A percentile compares a stretch with the other conserved stretches of the same genome.
Conservation (phyloP, 2,888 invertebrate species). For the Dendrolimus pini region DNA sequence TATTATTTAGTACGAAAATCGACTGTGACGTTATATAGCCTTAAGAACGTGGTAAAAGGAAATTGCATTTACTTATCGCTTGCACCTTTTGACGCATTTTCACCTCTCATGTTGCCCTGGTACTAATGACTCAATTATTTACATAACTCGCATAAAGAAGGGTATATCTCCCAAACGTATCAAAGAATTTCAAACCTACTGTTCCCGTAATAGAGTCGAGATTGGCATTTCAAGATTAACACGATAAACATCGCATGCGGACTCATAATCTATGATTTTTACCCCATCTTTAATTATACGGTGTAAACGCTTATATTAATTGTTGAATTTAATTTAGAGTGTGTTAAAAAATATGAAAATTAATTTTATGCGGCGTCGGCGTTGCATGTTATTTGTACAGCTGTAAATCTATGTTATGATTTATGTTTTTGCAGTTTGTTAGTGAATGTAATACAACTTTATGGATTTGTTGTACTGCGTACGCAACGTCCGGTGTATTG, state of each 20-base stretch:
- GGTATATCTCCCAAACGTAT: conserved; percentile 3
- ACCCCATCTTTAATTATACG: conserved; percentile 39
- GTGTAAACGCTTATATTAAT: conserved; percentile 44
- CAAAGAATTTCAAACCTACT: conserved; percentile 9
- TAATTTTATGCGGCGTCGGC: conserved; percentile 12
- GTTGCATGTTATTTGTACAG: conserved; percentile 8
- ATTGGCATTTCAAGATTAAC: conserved; percentile 3
- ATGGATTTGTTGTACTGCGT: background rate
- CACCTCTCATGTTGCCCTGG: conserved; percentile 48
- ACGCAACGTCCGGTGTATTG: background rate
- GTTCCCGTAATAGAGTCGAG: conserved; percentile 2
- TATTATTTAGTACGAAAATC: no score
- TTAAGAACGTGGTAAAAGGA: conserved; percentile 18
- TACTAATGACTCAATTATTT: conserved; percentile 63
- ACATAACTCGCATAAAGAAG: conserved; percentile 19
- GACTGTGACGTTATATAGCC: no score
- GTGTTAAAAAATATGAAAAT: conserved; percentile 23
- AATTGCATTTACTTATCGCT: conserved; percentile 58
- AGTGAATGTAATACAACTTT: conserved; percentile 1
- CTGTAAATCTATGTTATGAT: conserved; percentile 7
- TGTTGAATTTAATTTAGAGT: conserved; percentile 35
- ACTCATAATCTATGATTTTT: conserved; percentile 41
- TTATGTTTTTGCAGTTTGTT: conserved; percentile 2
- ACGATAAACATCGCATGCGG: conserved; percentile 33
- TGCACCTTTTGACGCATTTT: conserved; percentile 54